Evolutionary conservation across 92 coral and sea anemone genomes (phyloP), one percentile per base, ranked within the genome.

Genomic region (Siderastrea siderea): DNA sequence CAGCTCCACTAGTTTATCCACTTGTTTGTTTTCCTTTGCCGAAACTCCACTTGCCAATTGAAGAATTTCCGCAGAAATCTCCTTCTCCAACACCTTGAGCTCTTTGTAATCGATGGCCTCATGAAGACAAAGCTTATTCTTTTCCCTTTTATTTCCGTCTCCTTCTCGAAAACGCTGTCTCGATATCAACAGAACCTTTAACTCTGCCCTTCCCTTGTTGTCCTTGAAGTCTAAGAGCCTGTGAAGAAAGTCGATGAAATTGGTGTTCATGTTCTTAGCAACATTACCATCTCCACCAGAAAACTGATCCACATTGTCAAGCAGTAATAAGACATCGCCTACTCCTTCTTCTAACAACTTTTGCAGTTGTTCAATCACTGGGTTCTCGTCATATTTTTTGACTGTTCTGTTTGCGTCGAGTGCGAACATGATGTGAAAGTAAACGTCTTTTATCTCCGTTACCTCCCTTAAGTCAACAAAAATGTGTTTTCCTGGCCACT

Each of bases 371-470:
- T 67, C 75, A 67, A 81, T 69, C 10, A 81, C 75, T 53, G 85
- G 75, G 14, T 46, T 81, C 51, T 67, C 85, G 17, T 81, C 85
- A 16, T 81, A 81, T 0, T 3, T 45, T 4, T 68, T 51, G 7
- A 67, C 46, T 14, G 43, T 78, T 1, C 57, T 62, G 3, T 47
- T 17, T 11, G 82, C n/a, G 10, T 62, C 70, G 10, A 78, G 68
- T 77, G 81, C 81, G 16, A 58, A 38, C 81, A 59, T 59, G 52
- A 81, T 68, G 2, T 51, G 71, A 81, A 46, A 67, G 58, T 49
- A 81, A 12, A 91, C 94, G 78, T 59, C 88, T 62, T 77, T 55
- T 71, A 26, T 26, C 38, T 26, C 38, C 38, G 38, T 26, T 26
- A 26, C 38, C 38, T 26, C 38, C 38, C 38, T 26, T 26, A 26